Evolutionary conservation across 1,140 invertebrate species (phyloP), one percentile per base, ranked within the genome.

Genomic region (Sarcophaga peregrina): DNA sequence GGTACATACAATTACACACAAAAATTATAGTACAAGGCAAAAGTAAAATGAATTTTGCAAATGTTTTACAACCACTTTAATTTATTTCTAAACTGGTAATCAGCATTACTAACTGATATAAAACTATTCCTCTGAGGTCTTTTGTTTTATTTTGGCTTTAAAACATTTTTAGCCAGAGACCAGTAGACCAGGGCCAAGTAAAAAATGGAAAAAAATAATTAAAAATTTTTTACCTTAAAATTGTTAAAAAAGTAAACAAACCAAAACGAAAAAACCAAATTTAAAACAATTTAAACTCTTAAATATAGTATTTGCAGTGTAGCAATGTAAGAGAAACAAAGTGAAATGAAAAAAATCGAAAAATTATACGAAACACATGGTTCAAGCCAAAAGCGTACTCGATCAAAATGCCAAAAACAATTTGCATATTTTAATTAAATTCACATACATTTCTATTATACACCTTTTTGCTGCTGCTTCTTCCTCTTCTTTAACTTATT

Each of bases 391-490:
- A 9, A 17, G 37, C 75, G 87, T 87, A 89, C 87, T 89, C 89
- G 87, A 89, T 89, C 87, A 89, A 88, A 88, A 89, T 89, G 87
- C 87, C 87, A 89, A 85, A 87, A 87, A 37, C 86, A 87, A 89
- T 89, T 89, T 89, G 87, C 87, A 89, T 89, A 89, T 89, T 89
- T 89, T 89, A 89, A 89, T 89, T 89, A 89, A 89, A 89, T 89
- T 89, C 87, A 37, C 25, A 37, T 37, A 37, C 25, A 37, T 37
- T 37, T 37, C 25, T 37, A 37, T 37, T 37, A 37, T 37, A 37
- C 25, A 37, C 25, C 25, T 37, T 37, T 37, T 2, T 37, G 25
- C 25, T 37, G 25, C 25, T 37, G 25, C 25, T 37, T 37, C 25
- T 37, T 37, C 25, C 25, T 37, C 25, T 37, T 2, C 4, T 37